These are phyloP conservation scores for Sialia sialis DNA, from an alignment of 2,113 vertebrate genomes.

Conservation along the genomic window DNA sequence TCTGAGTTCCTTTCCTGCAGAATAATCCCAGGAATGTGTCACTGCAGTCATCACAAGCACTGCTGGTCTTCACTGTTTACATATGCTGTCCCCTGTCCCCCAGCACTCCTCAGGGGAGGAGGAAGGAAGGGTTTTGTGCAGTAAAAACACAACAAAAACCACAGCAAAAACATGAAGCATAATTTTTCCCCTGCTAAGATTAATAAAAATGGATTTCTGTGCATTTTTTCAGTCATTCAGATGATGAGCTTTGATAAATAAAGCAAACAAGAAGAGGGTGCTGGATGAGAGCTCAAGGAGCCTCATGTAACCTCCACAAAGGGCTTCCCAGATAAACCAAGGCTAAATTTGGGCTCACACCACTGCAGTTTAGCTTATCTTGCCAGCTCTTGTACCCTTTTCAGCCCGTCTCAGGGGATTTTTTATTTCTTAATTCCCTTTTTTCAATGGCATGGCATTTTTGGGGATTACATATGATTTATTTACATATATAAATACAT, in stretches of 20 bases:
- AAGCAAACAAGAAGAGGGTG: neutral
- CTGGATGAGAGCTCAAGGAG: neutral
- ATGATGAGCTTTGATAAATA: neutral
- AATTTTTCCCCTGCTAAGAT: neutral
- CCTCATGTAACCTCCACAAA: neutral
- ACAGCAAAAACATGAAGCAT: neutral
- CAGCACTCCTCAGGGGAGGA: neutral
- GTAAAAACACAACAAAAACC: neutral
- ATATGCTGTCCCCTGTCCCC: neutral
- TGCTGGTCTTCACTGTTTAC: neutral
- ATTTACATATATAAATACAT: neutral
- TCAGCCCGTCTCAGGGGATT: neutral
- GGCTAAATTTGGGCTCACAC: neutral
- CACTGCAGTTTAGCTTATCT: neutral
- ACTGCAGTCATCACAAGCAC: neutral
- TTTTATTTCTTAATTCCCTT: neutral
- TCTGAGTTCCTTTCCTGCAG: neutral
- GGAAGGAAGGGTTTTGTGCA: neutral
- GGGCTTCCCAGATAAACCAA: neutral
- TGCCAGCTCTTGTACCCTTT: neutral
- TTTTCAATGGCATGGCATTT: neutral
- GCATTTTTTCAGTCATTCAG: neutral
- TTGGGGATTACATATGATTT: fast-evolving
- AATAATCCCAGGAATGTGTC: constrained; percentile 4
- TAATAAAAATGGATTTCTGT: neutral